These are phyloP conservation scores for Echeneis naucrates DNA, from an alignment of 2,797 vertebrate genomes.

Conservation along the genomic window DNA sequence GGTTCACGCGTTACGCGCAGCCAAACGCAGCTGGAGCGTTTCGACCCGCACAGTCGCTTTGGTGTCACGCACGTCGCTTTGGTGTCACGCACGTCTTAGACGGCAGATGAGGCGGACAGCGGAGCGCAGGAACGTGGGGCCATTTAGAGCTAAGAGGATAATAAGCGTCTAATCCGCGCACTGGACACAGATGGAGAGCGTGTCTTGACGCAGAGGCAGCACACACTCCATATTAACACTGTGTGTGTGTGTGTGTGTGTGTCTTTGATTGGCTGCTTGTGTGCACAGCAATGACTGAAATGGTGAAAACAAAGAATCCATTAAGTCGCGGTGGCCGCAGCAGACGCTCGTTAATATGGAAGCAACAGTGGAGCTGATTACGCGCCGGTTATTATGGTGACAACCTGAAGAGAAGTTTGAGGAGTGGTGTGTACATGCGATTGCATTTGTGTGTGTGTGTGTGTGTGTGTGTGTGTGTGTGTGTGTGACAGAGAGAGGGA, in stretches of 20 bases:
- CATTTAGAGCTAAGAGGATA: constrained; percentile 88
- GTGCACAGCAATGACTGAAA: not conserved
- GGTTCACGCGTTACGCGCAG: constrained; percentile 55
- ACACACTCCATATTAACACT: constrained; percentile 28
- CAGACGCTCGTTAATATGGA: constrained; percentile 8
- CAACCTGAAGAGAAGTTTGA: constrained; percentile 2
- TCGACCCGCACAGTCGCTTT: constrained; percentile 25
- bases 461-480: too few relatives aligned
- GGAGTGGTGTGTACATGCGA: not conserved
- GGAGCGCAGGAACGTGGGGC: constrained; percentile 71
- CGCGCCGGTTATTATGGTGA: not conserved
- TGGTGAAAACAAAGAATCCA: constrained; percentile 15
- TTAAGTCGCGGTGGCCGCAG: constrained; percentile 16
- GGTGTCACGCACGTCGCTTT: constrained; percentile 42
- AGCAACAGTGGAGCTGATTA: not conserved
- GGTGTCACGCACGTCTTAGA: constrained; percentile 48
- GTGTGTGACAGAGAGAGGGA: not conserved
- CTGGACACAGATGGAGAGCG: constrained; percentile 82
- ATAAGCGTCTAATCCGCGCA: constrained; percentile 84
- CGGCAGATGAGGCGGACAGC: constrained; percentile 56
- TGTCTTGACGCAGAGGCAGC: constrained; percentile 73
- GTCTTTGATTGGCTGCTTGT: constrained; percentile 7
- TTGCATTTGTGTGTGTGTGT: not conserved
- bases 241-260: constrained; percentile 3
- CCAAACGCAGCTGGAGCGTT: constrained; percentile 14